Evolutionary conservation across 2,888 invertebrate genomes (phyloP).

Genomic region (Leptarthrus brevirostris): DNA sequence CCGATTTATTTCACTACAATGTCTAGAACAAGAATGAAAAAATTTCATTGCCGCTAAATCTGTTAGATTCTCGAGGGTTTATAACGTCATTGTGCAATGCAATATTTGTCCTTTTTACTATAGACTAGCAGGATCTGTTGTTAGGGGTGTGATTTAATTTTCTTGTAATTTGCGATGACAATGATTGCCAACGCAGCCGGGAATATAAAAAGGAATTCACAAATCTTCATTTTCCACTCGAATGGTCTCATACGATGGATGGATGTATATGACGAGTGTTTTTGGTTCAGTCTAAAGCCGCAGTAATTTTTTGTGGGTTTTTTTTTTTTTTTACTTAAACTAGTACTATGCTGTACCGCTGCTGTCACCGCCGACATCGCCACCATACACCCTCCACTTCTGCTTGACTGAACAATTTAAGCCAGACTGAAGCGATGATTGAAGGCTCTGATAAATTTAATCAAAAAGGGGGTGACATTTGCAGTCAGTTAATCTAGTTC

Average conservation of each 20-base stretch:
- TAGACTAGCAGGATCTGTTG: not conserved
- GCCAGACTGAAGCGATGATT: conserved; percentile 28
- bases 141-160: conserved; percentile 46
- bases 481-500: conserved; percentile 46
- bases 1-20: too few species aligned
- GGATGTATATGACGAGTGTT: conserved; percentile 17
- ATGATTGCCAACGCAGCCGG: conserved; percentile 8
- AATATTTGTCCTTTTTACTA: not conserved
- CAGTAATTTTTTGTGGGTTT: conserved; percentile 24
- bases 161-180: conserved; percentile 46
- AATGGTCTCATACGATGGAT: not conserved
- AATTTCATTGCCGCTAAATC: too few species aligned
- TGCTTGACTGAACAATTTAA: not conserved
- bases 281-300: conserved; percentile 13
- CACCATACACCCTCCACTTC: not conserved
- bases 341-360: not conserved
- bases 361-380: not conserved
- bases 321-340: not conserved
- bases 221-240: conserved; percentile 46
- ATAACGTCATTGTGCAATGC: not conserved
- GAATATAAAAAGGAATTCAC: conserved; percentile 33
- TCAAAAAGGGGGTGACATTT: conserved; percentile 50
- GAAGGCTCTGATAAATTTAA: conserved; percentile 43
- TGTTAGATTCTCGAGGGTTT: not conserved
- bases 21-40: too few species aligned